Evolutionary conservation across 2,797 vertebrate species (phyloP).

Genomic region (Pseudochirops corinnae): DNA sequence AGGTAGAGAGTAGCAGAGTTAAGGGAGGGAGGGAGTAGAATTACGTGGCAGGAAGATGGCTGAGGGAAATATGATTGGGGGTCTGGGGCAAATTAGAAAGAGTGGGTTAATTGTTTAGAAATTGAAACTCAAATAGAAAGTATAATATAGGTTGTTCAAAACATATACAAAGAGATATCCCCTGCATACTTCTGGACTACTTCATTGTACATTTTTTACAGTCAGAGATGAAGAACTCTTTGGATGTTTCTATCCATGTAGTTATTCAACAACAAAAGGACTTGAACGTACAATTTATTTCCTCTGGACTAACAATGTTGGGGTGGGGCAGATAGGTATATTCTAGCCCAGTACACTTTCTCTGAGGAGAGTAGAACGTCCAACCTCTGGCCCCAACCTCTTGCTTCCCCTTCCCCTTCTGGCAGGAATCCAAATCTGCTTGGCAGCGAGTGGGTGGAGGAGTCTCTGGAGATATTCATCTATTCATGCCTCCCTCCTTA

Average conservation of each 20-base stretch:
- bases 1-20: neutral
- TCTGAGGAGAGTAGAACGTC: neutral
- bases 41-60: neutral
- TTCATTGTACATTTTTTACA: neutral
- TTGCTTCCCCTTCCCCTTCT: neutral
- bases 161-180: neutral
- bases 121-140: neutral
- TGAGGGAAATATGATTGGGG: neutral
- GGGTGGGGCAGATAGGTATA: neutral
- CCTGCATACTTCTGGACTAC: neutral
- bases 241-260: neutral
- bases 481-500: neutral
- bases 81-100: neutral
- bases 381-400: neutral
- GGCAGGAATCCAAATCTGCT: neutral
- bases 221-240: neutral
- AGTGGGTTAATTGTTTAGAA: neutral
- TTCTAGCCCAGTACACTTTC: neutral
- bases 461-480: neutral
- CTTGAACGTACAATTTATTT: neutral
- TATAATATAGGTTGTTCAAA: neutral
- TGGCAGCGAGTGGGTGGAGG: neutral
- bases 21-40: neutral
- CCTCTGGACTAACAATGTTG: neutral
- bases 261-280: neutral